Evolutionary conservation across 2,888 invertebrate genomes (phyloP).

Genomic region (Erebia ligea): DNA sequence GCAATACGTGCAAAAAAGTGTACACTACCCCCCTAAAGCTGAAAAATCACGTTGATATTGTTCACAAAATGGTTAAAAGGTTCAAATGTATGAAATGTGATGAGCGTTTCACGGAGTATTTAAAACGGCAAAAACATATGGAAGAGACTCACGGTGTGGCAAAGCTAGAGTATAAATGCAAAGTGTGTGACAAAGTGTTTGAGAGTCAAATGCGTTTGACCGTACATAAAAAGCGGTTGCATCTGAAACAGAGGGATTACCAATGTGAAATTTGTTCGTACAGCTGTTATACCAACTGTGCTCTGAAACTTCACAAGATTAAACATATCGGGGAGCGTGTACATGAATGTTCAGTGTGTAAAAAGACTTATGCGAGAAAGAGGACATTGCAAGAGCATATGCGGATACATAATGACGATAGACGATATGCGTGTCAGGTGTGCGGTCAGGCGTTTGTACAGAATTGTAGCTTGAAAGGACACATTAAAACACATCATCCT

Average conservation of each 20-base stretch:
- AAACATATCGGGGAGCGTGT: conserved; percentile 58
- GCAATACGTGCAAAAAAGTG: conserved; percentile 61
- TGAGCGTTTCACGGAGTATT: conserved; percentile 43
- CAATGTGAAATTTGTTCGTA: conserved; percentile 47
- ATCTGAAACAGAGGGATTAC: conserved; percentile 42
- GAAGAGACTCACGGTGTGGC: conserved; percentile 38
- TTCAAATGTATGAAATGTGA: conserved; percentile 46
- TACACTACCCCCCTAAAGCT: conserved; percentile 59
- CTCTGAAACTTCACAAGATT: conserved; percentile 59
- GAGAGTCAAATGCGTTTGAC: conserved; percentile 37
- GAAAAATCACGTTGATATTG: conserved; percentile 60
- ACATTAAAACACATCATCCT: conserved; percentile 33
- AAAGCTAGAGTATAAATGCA: conserved; percentile 38
- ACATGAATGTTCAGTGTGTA: conserved; percentile 59
- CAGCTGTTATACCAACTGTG: conserved; percentile 55
- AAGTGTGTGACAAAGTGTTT: conserved; percentile 45
- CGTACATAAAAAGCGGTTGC: conserved; percentile 41
- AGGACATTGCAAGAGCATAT: not conserved
- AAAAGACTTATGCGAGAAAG: conserved; percentile 47
- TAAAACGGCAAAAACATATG: conserved; percentile 42
- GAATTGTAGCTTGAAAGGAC: not conserved
- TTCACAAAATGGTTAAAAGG: conserved; percentile 52
- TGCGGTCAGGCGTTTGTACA: not conserved
- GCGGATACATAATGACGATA: conserved; percentile 3
- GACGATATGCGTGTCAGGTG: not conserved